Evolutionary conservation across 2,113 vertebrate species (phyloP).

Genomic region (Ancistrus triradiatus): DNA sequence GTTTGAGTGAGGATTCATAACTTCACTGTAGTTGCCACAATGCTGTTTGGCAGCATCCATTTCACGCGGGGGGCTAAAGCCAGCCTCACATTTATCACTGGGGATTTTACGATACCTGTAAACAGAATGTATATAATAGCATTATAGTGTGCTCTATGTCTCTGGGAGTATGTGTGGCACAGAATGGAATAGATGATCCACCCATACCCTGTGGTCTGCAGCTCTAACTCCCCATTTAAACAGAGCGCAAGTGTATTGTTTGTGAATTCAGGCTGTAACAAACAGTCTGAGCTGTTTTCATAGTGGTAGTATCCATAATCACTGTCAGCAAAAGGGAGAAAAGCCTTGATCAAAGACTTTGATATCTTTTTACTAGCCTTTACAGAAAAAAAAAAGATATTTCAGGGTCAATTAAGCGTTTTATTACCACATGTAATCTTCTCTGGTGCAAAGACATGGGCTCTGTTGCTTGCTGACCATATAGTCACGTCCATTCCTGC

Average conservation of each 20-base stretch:
- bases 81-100: slow-evolving; percentile 68
- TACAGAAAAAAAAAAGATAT: neutral
- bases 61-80: slow-evolving; percentile 57
- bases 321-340: slow-evolving; percentile 48
- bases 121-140: neutral
- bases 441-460: slow-evolving; percentile 60
- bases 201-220: slow-evolving; percentile 63
- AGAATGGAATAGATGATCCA: neutral
- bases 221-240: slow-evolving; percentile 63
- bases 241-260: slow-evolving; percentile 64
- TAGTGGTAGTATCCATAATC: slow-evolving; percentile 71
- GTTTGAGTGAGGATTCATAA: slow-evolving; percentile 43
- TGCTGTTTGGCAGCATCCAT: slow-evolving; percentile 49
- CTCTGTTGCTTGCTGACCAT: slow-evolving; percentile 58
- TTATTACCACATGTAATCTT: slow-evolving; percentile 63
- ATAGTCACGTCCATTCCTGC: slow-evolving; percentile 64
- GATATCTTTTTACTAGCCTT: neutral
- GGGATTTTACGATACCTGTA: slow-evolving; percentile 72
- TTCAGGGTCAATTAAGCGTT: neutral
- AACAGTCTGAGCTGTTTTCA: slow-evolving; percentile 66
- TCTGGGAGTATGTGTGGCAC: too few relatives aligned
- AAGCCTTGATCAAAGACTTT: neutral
- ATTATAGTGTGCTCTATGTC: too few relatives aligned
- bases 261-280: slow-evolving; percentile 50
- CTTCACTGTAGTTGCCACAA: slow-evolving; percentile 52